Conservation (phyloP, 2,888 invertebrate species). For the Eudemis profundana region DNA sequence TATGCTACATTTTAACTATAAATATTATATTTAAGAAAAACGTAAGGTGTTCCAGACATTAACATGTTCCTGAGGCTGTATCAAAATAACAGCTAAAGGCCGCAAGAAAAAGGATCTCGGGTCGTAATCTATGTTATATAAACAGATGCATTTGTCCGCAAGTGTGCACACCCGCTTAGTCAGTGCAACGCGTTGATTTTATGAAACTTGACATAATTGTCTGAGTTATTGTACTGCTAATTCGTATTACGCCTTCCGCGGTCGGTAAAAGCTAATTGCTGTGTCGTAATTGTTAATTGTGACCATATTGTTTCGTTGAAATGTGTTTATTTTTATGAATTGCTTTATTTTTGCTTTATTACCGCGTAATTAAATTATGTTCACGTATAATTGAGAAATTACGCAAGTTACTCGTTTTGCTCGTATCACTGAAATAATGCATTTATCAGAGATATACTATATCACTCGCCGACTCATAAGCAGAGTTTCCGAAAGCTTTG, state of each 20-base stretch:
- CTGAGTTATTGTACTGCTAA: conserved; percentile 19
- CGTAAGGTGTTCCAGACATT: too few species aligned
- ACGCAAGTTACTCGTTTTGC: too few species aligned
- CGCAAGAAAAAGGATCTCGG: too few species aligned
- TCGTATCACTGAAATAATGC: too few species aligned
- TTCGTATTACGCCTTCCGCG: conserved; percentile 21
- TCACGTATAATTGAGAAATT: background rate
- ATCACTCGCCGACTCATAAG: too few species aligned
- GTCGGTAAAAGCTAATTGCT: conserved; percentile 16
- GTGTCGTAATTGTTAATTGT: conserved; percentile 35
- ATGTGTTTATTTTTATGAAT: background rate
- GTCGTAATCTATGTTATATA: too few species aligned
- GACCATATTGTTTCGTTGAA: conserved; percentile 6
- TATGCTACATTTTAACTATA: too few species aligned
- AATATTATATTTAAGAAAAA: too few species aligned
- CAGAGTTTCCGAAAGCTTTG: too few species aligned
- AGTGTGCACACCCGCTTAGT: conserved; percentile 24
- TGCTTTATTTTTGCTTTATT: background rate
- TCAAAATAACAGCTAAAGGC: too few species aligned
- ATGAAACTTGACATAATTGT: conserved; percentile 42
- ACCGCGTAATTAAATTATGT: background rate
- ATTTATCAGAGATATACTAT: too few species aligned
- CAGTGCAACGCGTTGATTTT: conserved; percentile 20
- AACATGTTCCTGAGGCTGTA: too few species aligned
- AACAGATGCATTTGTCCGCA: background rate